Conservation (phyloP, 2,888 invertebrate species). For the Apotomis capreana region DNA sequence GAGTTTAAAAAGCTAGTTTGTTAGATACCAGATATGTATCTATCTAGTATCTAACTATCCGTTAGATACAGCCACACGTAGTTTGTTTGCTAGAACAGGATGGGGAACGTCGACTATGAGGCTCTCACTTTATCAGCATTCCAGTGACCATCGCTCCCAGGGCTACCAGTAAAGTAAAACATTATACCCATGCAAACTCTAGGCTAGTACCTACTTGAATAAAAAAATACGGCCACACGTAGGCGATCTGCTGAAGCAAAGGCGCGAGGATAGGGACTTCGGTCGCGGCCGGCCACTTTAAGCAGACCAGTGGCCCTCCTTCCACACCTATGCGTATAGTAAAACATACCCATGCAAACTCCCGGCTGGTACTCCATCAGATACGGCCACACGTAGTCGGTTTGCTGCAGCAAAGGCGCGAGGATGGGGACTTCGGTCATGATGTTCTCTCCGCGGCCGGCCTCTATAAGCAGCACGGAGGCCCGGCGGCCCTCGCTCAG, state of each 20-base stretch:
- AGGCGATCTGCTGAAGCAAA: conserved; percentile 68
- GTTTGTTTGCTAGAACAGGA: too few species aligned
- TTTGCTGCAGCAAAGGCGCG: conserved; percentile 71
- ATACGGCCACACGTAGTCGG: conserved; percentile 78
- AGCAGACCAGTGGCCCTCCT: conserved; percentile 70
- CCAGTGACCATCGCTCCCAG: too few species aligned
- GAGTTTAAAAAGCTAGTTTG: too few species aligned
- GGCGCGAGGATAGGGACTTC: conserved; percentile 76
- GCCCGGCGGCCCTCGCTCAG: conserved; percentile 74
- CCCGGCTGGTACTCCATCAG: conserved; percentile 81
- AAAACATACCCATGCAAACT: conserved; percentile 75
- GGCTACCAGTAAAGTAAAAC: background rate
- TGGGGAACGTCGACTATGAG: too few species aligned
- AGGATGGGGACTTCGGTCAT: conserved; percentile 73
- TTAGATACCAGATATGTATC: too few species aligned
- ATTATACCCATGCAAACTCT: conserved; percentile 77
- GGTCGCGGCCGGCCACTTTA: conserved; percentile 75
- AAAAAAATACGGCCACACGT: conserved; percentile 77
- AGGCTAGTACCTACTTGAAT: conserved; percentile 74
- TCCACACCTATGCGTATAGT: background rate
- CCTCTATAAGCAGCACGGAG: conserved; percentile 77
- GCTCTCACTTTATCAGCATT: too few species aligned
- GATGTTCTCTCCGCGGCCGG: conserved; percentile 74
- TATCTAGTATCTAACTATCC: too few species aligned
- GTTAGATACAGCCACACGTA: too few species aligned